Percentiles rank a stretch among this genome's conserved stretches.
Conservation (phyloP, 64 coral and sea anemone species). For the Cladopsammia gracilis region DNA sequence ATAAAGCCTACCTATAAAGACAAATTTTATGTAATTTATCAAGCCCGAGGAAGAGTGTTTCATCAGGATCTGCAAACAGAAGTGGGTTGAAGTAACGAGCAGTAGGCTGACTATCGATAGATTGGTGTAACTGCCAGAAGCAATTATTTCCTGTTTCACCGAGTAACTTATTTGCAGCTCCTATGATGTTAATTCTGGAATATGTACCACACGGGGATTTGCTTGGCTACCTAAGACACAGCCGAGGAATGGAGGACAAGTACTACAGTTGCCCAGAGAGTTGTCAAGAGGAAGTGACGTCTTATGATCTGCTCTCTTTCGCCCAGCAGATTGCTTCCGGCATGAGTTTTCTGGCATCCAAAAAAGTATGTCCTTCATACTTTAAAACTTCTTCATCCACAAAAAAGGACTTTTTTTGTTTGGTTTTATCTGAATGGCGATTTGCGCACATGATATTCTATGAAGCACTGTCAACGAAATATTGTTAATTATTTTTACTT, state of each 20-base stretch:
- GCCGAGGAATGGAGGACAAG: conserved; percentile 76
- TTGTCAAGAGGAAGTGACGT: conserved; percentile 31
- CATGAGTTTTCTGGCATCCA: conserved; percentile 69
- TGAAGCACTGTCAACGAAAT: too few relatives aligned
- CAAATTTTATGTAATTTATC: too few relatives aligned
- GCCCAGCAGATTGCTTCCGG: conserved; percentile 73
- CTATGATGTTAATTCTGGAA: conserved; percentile 75
- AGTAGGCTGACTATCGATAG: too few relatives aligned
- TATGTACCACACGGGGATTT: conserved; percentile 74
- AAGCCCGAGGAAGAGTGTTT: too few relatives aligned
- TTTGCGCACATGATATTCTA: too few relatives aligned
- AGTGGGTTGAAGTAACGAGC: too few relatives aligned
- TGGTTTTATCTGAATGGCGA: too few relatives aligned
- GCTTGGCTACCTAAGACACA: conserved; percentile 58
- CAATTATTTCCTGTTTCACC: neutral
- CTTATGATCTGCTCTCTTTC: conserved; percentile 61
- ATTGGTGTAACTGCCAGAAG: too few relatives aligned
- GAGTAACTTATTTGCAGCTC: neutral
- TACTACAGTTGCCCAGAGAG: conserved; percentile 54
- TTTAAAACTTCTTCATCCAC: neutral
- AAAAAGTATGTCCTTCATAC: conserved; percentile 25
- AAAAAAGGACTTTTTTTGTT: too few relatives aligned
- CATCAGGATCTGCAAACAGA: too few relatives aligned
- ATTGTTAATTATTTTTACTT: too few relatives aligned
- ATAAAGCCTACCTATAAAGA: too few relatives aligned